phyloP scores from a whole-genome alignment of 2,888 invertebrate genomes.

The Artemia sp. region DNA sequence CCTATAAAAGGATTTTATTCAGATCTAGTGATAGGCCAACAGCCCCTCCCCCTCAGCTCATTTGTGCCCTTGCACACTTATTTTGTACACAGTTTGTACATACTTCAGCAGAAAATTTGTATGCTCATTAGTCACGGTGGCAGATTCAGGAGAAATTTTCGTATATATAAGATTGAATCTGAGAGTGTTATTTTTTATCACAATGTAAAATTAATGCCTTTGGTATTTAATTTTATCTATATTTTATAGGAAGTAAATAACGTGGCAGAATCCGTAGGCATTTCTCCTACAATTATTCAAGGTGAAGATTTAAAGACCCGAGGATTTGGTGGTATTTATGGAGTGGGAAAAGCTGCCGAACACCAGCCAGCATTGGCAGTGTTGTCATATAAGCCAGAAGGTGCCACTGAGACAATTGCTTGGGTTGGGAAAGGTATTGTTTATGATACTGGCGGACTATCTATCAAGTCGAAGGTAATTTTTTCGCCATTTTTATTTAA shows the following conservation, averaged over 20 bases:
- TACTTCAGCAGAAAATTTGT: too few species aligned
- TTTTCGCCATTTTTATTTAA: slow-evolving; percentile 18
- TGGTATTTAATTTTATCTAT: slow-evolving; percentile 12
- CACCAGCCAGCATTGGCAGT: slow-evolving; percentile 49
- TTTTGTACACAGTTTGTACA: too few species aligned
- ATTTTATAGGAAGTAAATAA: slow-evolving; percentile 44
- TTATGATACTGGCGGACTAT: slow-evolving; percentile 80
- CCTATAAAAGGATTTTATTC: too few species aligned
- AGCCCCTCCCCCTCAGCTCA: too few species aligned
- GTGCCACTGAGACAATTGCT: slow-evolving; percentile 48
- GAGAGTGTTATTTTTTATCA: slow-evolving; percentile 18
- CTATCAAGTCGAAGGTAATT: slow-evolving; percentile 63
- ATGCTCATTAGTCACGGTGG: too few species aligned
- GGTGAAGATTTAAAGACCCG: slow-evolving; percentile 55
- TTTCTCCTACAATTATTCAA: slow-evolving; percentile 50
- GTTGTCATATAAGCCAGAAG: slow-evolving; percentile 44
- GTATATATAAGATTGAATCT: not conserved
- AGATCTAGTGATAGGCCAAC: too few species aligned
- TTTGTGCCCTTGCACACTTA: too few species aligned
- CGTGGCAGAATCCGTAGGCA: slow-evolving; percentile 46
- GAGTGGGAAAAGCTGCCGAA: slow-evolving; percentile 59
- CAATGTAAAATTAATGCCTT: not conserved
- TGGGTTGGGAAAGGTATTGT: slow-evolving; percentile 90
- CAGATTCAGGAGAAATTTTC: too few species aligned
- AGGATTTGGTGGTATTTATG: slow-evolving; percentile 74